Base-by-base conservation (phyloP, 2,888 invertebrate species). In the Vannuccia rotundouncinata region DNA sequence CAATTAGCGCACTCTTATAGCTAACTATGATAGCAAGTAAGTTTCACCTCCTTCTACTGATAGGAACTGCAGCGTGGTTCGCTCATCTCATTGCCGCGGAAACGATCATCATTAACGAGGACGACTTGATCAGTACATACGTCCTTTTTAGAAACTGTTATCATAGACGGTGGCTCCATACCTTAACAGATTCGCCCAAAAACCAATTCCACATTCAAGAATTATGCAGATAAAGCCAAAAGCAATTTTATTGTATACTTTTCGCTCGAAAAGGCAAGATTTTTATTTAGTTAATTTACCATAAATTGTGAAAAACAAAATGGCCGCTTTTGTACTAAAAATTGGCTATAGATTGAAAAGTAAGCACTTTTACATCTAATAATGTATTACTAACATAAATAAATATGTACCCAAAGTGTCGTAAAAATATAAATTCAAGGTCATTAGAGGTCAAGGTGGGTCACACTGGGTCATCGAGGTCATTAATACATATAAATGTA, bases 341-440 rank as follows among this genome's bases (percentile, higher is more conserved):
- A 66, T 66, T 66, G 66, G 66, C 66, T 66, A 66, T 66, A 66
- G 66, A 17, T 66, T 66, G 66, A 66, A 66, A 66, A 66, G 10
- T 45, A 45, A 45, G 45, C 45, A 45, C 45, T 45, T 45, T 45
- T 45, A 45, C 45, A 45, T 17, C 45, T 45, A 45, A 45, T 45
- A 45, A 45, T 45, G 45, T 45, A 45, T 45, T 45, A 45, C 45
- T 45, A 45, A 45, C 10, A n/a, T 17, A n/a, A 22, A 66, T 5
- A 66, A 66, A 66, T 66, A 66, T 66, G 66, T 22, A 66, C 66
- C 10, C 66, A 66, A 66, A 66, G 66, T 66, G 13, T 66, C 66
- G 5, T 22, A 66, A 66, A 66, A 13, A 66, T 66, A 66, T 66
- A 66, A 66, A 22, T 66, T 66, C 22, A 5, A 66, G 66, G 66